Conservation (phyloP, 2,113 vertebrate species). For the Elanoides forficatus region DNA sequence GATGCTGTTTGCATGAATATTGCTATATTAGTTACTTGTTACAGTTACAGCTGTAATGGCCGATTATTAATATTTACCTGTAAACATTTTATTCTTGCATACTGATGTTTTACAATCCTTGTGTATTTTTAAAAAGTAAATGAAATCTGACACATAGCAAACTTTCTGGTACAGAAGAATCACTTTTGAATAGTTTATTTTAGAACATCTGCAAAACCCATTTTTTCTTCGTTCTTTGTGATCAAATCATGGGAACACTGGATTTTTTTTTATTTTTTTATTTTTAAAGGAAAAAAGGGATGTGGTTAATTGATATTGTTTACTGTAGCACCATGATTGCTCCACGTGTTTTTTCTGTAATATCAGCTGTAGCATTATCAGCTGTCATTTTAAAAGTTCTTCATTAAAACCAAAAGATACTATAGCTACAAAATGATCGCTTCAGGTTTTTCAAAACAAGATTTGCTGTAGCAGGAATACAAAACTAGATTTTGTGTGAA, state of each 20-base stretch:
- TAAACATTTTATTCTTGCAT: background rate
- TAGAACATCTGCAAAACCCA: background rate
- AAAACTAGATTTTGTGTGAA: constrained; percentile 31
- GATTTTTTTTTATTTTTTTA: background rate
- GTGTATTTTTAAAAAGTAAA: background rate
- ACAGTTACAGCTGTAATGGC: background rate
- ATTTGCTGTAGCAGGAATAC: constrained; percentile 10
- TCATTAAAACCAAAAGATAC: constrained; percentile 45
- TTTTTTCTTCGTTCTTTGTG: constrained; percentile 27
- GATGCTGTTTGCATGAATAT: background rate
- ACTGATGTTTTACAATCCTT: background rate
- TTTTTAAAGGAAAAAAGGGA: background rate
- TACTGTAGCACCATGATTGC: background rate
- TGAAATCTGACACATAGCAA: background rate
- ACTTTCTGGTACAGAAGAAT: background rate
- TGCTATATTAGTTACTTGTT: background rate
- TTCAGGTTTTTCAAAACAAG: constrained; percentile 42
- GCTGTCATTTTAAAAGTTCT: constrained; percentile 50
- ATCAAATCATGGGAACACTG: background rate
- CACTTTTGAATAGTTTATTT: background rate
- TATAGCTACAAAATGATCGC: constrained; percentile 24
- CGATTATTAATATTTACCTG: background rate
- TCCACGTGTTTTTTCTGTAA: constrained; percentile 31
- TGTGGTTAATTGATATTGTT: constrained; percentile 36
- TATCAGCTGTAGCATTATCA: constrained; percentile 56